Conservation (phyloP, 2,797 vertebrate species). For the Tokudaia tokunoshimensis region DNA sequence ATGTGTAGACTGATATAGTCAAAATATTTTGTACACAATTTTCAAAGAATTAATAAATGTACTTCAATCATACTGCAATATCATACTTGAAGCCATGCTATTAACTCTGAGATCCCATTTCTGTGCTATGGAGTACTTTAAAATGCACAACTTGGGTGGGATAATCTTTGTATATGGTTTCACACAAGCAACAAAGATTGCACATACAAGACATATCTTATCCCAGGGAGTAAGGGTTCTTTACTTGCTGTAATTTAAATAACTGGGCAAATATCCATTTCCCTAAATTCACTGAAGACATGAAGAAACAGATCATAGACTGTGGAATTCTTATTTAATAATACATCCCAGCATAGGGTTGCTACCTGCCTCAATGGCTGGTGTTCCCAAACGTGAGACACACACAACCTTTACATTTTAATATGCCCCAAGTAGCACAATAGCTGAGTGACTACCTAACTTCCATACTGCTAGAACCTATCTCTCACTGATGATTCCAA, state of each 20-base stretch:
- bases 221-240: not conserved
- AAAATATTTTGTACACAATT: not conserved
- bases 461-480: not conserved
- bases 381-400: not conserved
- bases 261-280: not conserved
- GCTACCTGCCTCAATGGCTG: too few relatives aligned
- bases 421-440: not conserved
- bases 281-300: not conserved
- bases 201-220: not conserved
- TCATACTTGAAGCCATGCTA: not conserved
- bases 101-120: not conserved
- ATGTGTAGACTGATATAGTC: not conserved
- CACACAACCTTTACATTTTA: not conserved
- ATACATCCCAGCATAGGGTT: too few relatives aligned
- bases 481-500: not conserved
- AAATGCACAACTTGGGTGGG: not conserved
- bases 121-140: not conserved
- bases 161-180: not conserved
- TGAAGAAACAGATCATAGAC: not conserved
- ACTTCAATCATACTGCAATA: not conserved
- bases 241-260: not conserved
- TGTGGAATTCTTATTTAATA: not conserved
- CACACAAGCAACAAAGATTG: not conserved
- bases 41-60: not conserved
- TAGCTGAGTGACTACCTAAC: not conserved